Percentiles rank a stretch among this genome's conserved stretches.
phyloP scores from a whole-genome alignment of 2,113 vertebrate genomes.

The Mastomys coucha region DNA sequence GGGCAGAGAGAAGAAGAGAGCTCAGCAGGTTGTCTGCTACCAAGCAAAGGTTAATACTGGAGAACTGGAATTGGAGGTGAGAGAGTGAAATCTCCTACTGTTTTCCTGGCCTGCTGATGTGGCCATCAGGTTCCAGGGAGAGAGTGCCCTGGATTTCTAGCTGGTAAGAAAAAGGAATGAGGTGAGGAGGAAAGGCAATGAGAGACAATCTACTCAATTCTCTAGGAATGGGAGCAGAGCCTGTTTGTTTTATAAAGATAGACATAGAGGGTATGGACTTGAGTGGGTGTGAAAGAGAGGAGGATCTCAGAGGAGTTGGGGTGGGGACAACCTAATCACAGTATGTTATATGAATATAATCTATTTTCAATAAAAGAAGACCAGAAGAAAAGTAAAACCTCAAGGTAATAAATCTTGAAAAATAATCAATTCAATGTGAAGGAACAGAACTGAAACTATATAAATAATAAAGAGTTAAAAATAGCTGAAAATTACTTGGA shows the following conservation, averaged over 20 bases:
- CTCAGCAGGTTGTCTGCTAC: not conserved
- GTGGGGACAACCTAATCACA: not conserved
- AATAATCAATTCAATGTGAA: slow-evolving; percentile 12
- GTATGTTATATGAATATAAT: not conserved
- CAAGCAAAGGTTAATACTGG: not conserved
- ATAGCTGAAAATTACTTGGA: not conserved
- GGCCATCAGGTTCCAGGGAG: not conserved
- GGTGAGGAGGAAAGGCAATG: not conserved
- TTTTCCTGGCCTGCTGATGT: not conserved
- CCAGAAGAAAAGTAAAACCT: not conserved
- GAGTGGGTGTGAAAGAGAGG: not conserved
- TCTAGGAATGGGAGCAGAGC: not conserved
- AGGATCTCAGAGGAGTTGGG: not conserved
- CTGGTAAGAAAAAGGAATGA: not conserved
- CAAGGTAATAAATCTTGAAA: not conserved
- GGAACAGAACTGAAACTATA: not conserved
- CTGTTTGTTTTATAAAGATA: not conserved
- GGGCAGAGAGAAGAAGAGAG: not conserved
- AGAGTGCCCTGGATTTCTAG: not conserved
- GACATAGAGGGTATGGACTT: not conserved
- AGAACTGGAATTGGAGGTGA: not conserved
- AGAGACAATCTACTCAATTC: not conserved
- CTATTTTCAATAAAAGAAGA: not conserved
- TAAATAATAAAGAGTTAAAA: not conserved
- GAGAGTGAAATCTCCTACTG: not conserved